Conservation (phyloP, 2,113 vertebrate species). For the Labeo rohita region DNA sequence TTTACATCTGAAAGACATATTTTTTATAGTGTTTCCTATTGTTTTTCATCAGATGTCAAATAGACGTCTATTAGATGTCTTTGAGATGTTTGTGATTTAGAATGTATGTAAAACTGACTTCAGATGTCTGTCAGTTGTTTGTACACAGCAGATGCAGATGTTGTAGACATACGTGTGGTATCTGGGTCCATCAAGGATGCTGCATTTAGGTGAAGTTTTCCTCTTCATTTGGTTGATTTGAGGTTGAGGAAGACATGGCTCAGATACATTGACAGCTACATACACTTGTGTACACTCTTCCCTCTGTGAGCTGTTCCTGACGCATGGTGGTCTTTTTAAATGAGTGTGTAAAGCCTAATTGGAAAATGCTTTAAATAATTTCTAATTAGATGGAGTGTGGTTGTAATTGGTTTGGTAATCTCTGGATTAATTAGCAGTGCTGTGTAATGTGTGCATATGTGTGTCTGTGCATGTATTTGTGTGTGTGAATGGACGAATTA, state of each 20-base stretch:
- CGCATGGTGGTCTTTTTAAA: slow-evolving; percentile 70
- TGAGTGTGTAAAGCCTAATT: slow-evolving; percentile 87
- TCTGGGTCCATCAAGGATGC: not conserved
- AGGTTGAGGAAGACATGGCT: not conserved
- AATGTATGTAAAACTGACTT: no score
- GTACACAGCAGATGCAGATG: no score
- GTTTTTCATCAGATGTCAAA: no score
- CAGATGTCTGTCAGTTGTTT: no score
- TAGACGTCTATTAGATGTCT: no score
- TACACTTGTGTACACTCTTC: not conserved
- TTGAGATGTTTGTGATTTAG: no score
- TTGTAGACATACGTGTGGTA: no score
- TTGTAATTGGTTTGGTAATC: slow-evolving; percentile 91
- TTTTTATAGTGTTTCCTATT: no score
- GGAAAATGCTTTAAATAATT: slow-evolving; percentile 88
- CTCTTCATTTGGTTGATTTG: not conserved
- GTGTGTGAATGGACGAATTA: slow-evolving; percentile 78
- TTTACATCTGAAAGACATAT: no score
- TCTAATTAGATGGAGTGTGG: slow-evolving; percentile 90
- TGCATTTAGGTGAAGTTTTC: not conserved
- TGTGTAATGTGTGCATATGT: slow-evolving; percentile 77
- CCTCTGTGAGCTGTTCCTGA: slow-evolving; percentile 12
- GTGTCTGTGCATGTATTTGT: slow-evolving; percentile 75
- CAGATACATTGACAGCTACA: not conserved
- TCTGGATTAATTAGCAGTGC: slow-evolving; percentile 90